Evolutionary conservation across 2,113 vertebrate genomes (phyloP), one percentile per base, ranked within the genome.

Genomic region (Shinisaurus crocodilurus): DNA sequence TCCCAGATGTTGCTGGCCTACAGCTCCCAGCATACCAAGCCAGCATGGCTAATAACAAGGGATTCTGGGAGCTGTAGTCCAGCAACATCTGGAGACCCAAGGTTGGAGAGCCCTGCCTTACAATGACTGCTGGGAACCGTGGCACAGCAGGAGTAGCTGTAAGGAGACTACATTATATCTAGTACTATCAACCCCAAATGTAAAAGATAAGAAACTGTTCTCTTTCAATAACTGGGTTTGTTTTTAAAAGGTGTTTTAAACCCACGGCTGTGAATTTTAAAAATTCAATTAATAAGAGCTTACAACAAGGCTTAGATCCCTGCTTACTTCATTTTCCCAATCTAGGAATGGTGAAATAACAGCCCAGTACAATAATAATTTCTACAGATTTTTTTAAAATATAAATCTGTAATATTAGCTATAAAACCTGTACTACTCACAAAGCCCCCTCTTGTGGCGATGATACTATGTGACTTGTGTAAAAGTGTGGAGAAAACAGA

Each of bases 361-460:
- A n/a, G 16, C 6, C n/a, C 5, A 67, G 37, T 45, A 25, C 20
- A 67, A 80, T 7, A 23, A 69, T 8, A 70, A 20, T 60, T 60
- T 82, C 6, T 3, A 40, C 74, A 75, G 18, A 72, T 37, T 20
- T 45, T 32, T 75, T 70, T 50, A 85, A 81, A 4, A 29, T 69
- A 29, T 69, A 81, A 54, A 23, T 72, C n/a, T 88, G 15, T 32
- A 82, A 32, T 60, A 72, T 57, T 57, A 72, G 45, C 79, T 85
- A 37, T 83, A 43, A 40, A 57, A 40, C 20, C 48, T 72, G 37
- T 74, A 37, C 60, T 63, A 83, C 70, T 60, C 69, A 74, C 92
- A 82, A 94, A 94, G 93, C 95, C 94, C 94, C 96, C 94, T 95
- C 94, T 94, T 94, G 96, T 95, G 94, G 94, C 32, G 92, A 92